Conservation (phyloP, 2,888 invertebrate species). For the Drosophila anomalata region DNA sequence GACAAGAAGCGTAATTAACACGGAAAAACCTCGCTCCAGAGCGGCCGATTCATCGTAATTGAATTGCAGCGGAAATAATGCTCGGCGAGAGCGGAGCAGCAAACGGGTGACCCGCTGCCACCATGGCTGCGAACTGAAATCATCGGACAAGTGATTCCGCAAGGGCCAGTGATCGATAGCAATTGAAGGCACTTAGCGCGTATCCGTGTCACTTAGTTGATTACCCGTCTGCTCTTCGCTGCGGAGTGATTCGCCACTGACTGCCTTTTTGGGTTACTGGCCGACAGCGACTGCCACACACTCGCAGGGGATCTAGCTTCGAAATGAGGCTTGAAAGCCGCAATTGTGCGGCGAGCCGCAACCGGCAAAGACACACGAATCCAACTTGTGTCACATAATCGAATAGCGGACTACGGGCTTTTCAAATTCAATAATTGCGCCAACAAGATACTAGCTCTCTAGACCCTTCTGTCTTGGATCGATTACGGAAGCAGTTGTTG, state of each 20-base stretch:
- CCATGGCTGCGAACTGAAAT: slow-evolving; percentile 7
- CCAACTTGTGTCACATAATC: not conserved
- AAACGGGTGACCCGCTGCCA: not conserved
- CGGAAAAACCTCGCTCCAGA: not conserved
- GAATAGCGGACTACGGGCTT: not conserved
- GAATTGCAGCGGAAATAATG: slow-evolving; percentile 42
- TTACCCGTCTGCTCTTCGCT: slow-evolving; percentile 15
- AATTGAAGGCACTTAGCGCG: slow-evolving; percentile 45
- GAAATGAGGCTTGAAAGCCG: slow-evolving; percentile 1
- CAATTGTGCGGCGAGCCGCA: slow-evolving; percentile 25
- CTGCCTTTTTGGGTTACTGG: slow-evolving; percentile 41
- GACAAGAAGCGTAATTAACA: slow-evolving; percentile 45
- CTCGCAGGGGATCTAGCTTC: slow-evolving; percentile 20
- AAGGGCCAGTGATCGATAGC: slow-evolving; percentile 23
- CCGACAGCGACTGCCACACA: slow-evolving; percentile 22
- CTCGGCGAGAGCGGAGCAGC: not conserved
- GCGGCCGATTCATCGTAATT: slow-evolving; percentile 45
- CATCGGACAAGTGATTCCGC: slow-evolving; percentile 13
- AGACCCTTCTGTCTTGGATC: too few species aligned
- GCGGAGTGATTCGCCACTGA: slow-evolving; percentile 11
- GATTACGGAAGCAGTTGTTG: too few species aligned
- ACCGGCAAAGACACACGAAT: slow-evolving; percentile 9
- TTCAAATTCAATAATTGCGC: too few species aligned
- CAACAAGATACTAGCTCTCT: too few species aligned
- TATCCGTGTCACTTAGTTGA: slow-evolving; percentile 34